phyloP scores from a whole-genome alignment of 2,113 vertebrate genomes.

The Malurus alboscapulatus region DNA sequence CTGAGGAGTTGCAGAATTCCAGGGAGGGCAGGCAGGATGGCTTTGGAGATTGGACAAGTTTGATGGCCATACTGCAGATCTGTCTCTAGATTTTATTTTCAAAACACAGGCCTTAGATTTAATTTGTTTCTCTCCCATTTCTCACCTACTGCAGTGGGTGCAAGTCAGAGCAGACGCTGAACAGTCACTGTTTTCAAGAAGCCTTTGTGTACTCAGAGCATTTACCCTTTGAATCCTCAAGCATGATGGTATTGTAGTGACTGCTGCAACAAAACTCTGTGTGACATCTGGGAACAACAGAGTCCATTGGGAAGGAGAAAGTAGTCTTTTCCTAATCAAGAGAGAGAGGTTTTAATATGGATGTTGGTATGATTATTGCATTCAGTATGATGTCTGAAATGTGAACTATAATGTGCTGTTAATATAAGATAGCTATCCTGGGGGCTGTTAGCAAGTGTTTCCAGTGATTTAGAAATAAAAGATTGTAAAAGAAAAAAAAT shows the following conservation, averaged over 20 bases:
- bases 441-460: constrained; percentile 16
- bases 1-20: neutral
- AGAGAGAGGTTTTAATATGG: constrained; percentile 10
- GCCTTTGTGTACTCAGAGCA: neutral
- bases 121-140: neutral
- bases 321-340: neutral
- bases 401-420: constrained; percentile 4
- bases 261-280: neutral
- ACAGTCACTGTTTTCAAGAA: neutral
- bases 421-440: constrained; percentile 9
- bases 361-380: constrained; percentile 25
- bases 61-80: neutral
- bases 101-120: neutral
- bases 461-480: constrained; percentile 14
- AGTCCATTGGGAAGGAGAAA: neutral
- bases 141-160: neutral
- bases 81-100: neutral
- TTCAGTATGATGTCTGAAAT: constrained; percentile 18
- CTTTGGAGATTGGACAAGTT: neutral
- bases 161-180: neutral
- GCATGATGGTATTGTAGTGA: neutral
- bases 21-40: neutral
- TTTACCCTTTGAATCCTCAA: neutral
- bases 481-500: neutral
- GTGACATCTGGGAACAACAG: neutral